Conservation (phyloP, 2,888 invertebrate species). For the Arctia plantaginis region DNA sequence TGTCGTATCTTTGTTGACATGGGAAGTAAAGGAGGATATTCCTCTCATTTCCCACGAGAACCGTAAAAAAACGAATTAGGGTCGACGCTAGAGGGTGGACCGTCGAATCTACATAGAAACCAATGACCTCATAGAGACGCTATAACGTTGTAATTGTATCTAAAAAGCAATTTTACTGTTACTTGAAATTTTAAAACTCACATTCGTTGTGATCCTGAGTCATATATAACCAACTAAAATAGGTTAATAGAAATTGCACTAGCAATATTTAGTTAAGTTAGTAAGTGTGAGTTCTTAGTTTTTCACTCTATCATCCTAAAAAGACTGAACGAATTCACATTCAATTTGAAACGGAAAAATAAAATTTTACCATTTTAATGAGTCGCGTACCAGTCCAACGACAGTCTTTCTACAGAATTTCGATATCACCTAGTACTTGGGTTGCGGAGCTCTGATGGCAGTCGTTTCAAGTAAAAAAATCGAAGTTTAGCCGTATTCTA, state of each 20-base stretch:
- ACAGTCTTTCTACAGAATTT: no score
- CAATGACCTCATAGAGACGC: slow-evolving; percentile 8
- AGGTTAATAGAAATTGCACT: neutral
- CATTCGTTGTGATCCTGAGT: neutral
- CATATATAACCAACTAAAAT: neutral
- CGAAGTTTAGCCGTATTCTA: no score
- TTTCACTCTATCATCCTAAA: neutral
- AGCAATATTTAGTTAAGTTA: no score
- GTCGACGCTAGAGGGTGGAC: neutral
- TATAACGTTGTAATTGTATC: slow-evolving; percentile 15
- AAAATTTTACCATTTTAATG: no score
- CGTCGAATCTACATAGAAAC: slow-evolving; percentile 12
- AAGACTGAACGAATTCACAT: neutral
- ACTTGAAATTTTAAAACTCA: neutral
- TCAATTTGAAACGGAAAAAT: neutral
- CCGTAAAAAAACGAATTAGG: slow-evolving; percentile 16
- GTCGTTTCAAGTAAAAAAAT: no score
- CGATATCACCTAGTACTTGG: no score
- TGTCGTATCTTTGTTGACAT: slow-evolving; percentile 10
- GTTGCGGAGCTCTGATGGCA: no score
- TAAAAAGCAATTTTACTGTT: neutral
- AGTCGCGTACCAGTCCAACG: no score
- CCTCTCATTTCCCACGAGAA: slow-evolving; percentile 18
- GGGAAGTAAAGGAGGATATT: slow-evolving; percentile 8
- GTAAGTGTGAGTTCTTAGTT: neutral